A percentile compares a stretch with the other conserved stretches of the same genome.
phyloP scores from a whole-genome alignment of 2,113 vertebrate genomes.

The Elephas maximus region DNA sequence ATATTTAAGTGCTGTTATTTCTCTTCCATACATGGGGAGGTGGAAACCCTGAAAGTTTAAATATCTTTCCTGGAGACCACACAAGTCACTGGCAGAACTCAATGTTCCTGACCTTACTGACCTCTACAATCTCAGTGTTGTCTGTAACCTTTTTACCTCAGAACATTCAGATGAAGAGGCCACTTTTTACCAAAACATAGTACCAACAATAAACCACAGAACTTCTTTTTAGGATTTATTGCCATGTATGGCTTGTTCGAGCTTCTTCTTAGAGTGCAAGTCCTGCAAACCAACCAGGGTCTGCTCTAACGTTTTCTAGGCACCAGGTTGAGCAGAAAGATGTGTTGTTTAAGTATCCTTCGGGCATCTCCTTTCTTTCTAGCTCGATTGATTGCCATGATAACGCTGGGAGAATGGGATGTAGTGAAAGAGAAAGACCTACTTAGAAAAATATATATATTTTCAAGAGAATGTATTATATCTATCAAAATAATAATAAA shows the following conservation, averaged over 20 bases:
- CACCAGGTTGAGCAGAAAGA: not conserved
- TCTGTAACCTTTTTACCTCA: conserved; percentile 28
- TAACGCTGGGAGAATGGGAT: not conserved
- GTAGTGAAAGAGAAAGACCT: not conserved
- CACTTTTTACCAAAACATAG: conserved; percentile 38
- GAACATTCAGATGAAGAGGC: conserved; percentile 43
- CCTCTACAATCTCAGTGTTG: conserved; percentile 38
- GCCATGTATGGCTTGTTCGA: conserved; percentile 51
- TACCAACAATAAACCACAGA: conserved; percentile 1
- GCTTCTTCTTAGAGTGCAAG: not conserved
- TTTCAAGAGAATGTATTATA: not conserved
- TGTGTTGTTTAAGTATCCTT: not conserved
- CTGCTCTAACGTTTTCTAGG: not conserved
- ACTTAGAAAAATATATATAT: not conserved
- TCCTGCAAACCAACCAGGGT: not conserved
- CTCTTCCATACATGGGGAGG: conserved; percentile 41
- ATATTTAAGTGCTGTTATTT: conserved; percentile 74
- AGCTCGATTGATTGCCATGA: not conserved
- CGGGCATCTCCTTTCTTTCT: not conserved
- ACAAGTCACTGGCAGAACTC: conserved; percentile 55
- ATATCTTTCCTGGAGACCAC: conserved; percentile 75
- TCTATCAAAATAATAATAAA: not conserved
- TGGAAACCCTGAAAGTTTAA: conserved; percentile 48
- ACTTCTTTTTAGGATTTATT: conserved; percentile 11
- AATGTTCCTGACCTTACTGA: not conserved